Conservation (phyloP, 2,797 vertebrate genomes). For the Furcifer pardalis region DNA sequence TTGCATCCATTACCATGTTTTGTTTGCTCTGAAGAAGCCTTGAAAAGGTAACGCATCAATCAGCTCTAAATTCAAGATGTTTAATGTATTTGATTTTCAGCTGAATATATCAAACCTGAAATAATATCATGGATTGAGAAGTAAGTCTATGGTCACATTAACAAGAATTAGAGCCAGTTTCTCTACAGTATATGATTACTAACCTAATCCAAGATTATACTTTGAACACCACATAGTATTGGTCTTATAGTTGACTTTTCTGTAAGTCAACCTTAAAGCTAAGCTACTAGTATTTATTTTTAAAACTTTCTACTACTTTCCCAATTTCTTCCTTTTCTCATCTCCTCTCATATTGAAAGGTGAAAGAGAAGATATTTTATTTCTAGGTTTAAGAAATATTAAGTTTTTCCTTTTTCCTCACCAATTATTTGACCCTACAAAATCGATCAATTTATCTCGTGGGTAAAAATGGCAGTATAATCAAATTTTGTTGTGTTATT, state of each 20-base stretch:
- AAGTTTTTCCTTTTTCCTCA: background rate
- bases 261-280: background rate
- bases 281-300: background rate
- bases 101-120: background rate
- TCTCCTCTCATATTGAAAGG: background rate
- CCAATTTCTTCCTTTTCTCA: background rate
- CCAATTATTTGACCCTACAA: background rate
- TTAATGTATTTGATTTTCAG: background rate
- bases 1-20: background rate
- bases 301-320: background rate
- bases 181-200: background rate
- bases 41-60: background rate
- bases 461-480: background rate
- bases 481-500: background rate
- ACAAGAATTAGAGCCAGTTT: constrained; percentile 4
- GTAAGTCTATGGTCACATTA: background rate
- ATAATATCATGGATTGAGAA: background rate
- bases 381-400: background rate
- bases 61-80: background rate
- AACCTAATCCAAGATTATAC: background rate
- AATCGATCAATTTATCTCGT: background rate
- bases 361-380: background rate
- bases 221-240: background rate
- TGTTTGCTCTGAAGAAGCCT: background rate
- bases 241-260: background rate